These are phyloP conservation scores for Ophion obscuratus DNA, from an alignment of 2,888 invertebrate species.

Conservation along the genomic window DNA sequence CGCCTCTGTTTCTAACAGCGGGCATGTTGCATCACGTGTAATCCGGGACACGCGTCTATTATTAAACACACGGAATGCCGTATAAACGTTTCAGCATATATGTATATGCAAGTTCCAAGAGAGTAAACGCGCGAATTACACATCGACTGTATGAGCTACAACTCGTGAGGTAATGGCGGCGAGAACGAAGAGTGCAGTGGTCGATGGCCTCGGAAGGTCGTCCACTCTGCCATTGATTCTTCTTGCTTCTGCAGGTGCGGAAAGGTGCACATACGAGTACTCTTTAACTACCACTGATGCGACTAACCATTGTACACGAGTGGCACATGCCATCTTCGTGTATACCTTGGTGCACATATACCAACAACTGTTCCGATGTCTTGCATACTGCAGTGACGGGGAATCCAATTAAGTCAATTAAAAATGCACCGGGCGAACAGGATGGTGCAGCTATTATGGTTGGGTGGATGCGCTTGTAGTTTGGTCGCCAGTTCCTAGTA, in stretches of 20 bases:
- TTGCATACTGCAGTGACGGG: slow-evolving; percentile 25
- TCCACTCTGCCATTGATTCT: slow-evolving; percentile 73
- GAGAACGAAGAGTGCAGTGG: slow-evolving; percentile 61
- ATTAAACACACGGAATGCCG: slow-evolving; percentile 38
- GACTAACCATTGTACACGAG: neutral
- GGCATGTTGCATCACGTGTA: slow-evolving; percentile 32
- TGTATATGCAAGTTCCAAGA: neutral
- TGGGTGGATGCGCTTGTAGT: neutral
- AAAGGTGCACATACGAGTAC: neutral
- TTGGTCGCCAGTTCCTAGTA: neutral
- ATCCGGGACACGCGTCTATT: slow-evolving; percentile 28
- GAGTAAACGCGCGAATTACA: slow-evolving; percentile 7
- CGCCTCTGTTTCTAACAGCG: slow-evolving; percentile 18
- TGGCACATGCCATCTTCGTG: neutral
- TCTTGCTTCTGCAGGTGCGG: slow-evolving; percentile 35
- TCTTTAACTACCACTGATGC: neutral
- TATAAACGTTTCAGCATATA: neutral
- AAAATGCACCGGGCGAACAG: slow-evolving; percentile 22
- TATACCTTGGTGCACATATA: neutral
- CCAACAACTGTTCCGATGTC: neutral
- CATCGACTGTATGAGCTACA: slow-evolving; percentile 4
- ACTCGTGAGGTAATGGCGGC: slow-evolving; percentile 19
- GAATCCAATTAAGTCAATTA: slow-evolving; percentile 49
- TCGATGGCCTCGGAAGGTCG: slow-evolving; percentile 76
- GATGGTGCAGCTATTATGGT: slow-evolving; percentile 25